Evolutionary conservation across 2,888 invertebrate genomes (phyloP).

Genomic region (Steinernema scapterisci): DNA sequence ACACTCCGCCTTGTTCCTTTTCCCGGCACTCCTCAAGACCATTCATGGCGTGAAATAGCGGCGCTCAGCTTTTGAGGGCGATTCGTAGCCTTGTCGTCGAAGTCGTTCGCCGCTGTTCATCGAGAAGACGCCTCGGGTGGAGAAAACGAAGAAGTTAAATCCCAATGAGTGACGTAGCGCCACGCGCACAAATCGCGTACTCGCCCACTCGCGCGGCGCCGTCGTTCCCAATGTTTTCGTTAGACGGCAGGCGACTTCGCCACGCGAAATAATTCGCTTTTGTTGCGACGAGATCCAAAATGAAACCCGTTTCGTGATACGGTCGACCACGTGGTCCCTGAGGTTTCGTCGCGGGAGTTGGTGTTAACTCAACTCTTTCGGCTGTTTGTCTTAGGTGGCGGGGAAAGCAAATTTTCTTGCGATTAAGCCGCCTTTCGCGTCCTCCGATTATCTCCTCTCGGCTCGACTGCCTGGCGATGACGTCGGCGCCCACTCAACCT

Average conservation of each 20-base stretch:
- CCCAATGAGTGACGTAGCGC: not conserved
- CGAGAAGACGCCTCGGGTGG: not conserved
- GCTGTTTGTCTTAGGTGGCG: too few relatives aligned
- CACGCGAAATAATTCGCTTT: conserved; percentile 10
- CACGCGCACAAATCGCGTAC: conserved; percentile 2
- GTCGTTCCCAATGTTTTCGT: not conserved
- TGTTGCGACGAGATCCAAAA: not conserved
- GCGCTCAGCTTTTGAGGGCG: not conserved
- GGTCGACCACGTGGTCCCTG: too few relatives aligned
- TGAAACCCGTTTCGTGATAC: not conserved
- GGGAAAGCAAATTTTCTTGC: too few relatives aligned
- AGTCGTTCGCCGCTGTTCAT: not conserved
- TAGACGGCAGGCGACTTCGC: not conserved
- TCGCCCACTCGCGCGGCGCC: conserved; percentile 6
- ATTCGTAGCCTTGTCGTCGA: too few relatives aligned
- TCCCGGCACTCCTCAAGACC: not conserved
- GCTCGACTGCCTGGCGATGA: too few relatives aligned
- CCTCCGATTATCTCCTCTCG: too few relatives aligned
- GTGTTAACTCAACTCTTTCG: too few relatives aligned
- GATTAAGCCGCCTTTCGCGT: too few relatives aligned
- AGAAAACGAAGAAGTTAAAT: not conserved
- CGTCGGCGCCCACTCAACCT: not conserved
- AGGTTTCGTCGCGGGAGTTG: too few relatives aligned
- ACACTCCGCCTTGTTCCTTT: not conserved
- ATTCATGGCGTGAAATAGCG: not conserved